A percentile compares a stretch with the other conserved stretches of the same genome.
Evolutionary conservation across 2,797 vertebrate species (phyloP).

Genomic region (Sebastes paucispinis): DNA sequence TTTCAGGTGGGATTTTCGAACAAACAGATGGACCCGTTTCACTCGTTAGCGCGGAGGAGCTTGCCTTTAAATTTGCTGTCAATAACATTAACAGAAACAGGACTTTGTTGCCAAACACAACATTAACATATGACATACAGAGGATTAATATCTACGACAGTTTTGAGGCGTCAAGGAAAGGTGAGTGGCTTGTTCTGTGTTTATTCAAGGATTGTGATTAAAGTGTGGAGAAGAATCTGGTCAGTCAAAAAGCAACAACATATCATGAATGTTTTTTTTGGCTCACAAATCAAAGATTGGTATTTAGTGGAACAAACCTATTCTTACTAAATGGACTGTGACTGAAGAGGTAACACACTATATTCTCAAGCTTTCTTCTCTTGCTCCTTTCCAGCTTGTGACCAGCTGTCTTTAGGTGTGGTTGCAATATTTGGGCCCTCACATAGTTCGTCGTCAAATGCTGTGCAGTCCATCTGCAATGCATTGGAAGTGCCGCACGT

Average conservation of each 20-base stretch:
- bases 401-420: slow-evolving; percentile 97
- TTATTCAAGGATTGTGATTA: slow-evolving; percentile 9
- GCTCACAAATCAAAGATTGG: background rate
- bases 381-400: slow-evolving; percentile 86
- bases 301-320: background rate
- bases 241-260: background rate
- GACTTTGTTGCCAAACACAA: slow-evolving; percentile 97
- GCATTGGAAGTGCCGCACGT: slow-evolving; percentile 97
- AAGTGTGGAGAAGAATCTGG: slow-evolving; percentile 4
- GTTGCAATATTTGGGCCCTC: slow-evolving; percentile 98
- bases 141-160: slow-evolving; percentile 99
- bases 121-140: slow-evolving; percentile 98
- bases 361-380: slow-evolving; percentile 32
- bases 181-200: slow-evolving; percentile 77
- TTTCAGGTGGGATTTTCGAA: slow-evolving; percentile 97
- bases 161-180: slow-evolving; percentile 98
- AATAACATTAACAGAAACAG: slow-evolving; percentile 99
- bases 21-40: slow-evolving; percentile 92
- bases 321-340: background rate
- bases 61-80: slow-evolving; percentile 98
- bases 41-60: slow-evolving; percentile 94
- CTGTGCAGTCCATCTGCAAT: slow-evolving; percentile 98
- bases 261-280: background rate
- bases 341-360: background rate
- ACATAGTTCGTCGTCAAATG: slow-evolving; percentile 96